These are phyloP conservation scores for Lutjanus argentimaculatus DNA, from an alignment of 2,797 vertebrate species.

Conservation along the genomic window DNA sequence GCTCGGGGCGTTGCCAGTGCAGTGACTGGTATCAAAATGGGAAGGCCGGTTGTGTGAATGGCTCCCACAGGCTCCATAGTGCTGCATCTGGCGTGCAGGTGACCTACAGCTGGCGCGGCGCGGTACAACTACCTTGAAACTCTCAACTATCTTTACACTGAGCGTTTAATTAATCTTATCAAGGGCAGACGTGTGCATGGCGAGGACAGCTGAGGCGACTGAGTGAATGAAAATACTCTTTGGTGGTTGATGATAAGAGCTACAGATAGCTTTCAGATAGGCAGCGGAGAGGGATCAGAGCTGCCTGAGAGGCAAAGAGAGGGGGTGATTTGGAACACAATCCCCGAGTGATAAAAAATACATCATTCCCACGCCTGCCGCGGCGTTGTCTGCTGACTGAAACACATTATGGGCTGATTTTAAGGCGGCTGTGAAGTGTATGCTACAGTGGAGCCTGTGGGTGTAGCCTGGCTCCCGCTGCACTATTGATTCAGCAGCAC, in stretches of 20 bases:
- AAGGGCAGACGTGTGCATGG: conserved; percentile 54
- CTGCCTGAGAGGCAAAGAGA: conserved; percentile 35
- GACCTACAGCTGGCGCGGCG: conserved; percentile 35
- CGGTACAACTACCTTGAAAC: conserved; percentile 46
- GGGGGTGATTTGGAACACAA: conserved; percentile 34
- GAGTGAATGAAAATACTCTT: conserved; percentile 42
- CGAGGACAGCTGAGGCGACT: conserved; percentile 24
- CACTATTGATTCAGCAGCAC: conserved; percentile 68
- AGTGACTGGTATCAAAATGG: conserved; percentile 44
- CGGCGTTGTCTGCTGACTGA: conserved; percentile 34
- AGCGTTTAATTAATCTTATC: conserved; percentile 66
- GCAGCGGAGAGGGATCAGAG: conserved; percentile 30
- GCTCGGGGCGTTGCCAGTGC: conserved; percentile 35
- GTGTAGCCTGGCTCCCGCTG: conserved; percentile 56
- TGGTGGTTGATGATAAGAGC: conserved; percentile 29
- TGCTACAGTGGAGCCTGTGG: conserved; percentile 45
- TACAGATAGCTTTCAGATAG: conserved; percentile 42
- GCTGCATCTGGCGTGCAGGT: conserved; percentile 57
- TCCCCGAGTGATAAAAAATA: conserved; percentile 37
- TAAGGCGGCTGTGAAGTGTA: conserved; percentile 44
- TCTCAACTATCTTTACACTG: conserved; percentile 32
- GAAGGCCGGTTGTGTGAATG: conserved; percentile 35
- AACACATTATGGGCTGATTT: conserved; percentile 52
- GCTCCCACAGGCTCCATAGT: conserved; percentile 59
- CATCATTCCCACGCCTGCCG: conserved; percentile 53